These are phyloP conservation scores for Agrotis segetum DNA, from an alignment of 2,888 invertebrate genomes.

Conservation along the genomic window DNA sequence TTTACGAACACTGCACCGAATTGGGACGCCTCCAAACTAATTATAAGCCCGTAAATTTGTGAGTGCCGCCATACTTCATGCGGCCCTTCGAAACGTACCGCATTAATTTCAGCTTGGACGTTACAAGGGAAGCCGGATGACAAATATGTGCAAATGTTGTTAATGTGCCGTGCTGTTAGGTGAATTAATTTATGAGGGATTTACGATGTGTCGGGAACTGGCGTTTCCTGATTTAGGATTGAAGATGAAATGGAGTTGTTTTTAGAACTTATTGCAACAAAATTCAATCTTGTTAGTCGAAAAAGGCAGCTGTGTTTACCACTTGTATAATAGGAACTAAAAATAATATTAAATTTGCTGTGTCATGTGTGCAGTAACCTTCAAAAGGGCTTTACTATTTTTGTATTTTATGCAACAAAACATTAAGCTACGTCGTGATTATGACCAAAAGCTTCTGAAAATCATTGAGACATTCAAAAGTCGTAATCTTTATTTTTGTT, in stretches of 20 bases:
- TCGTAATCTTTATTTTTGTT: constrained; percentile 20
- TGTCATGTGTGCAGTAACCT: neutral
- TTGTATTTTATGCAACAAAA: neutral
- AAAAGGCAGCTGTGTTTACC: neutral
- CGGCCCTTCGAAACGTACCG: constrained; percentile 67
- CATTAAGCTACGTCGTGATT: neutral
- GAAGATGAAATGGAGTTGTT: constrained; percentile 20
- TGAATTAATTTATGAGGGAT: constrained; percentile 52
- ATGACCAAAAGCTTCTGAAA: constrained; percentile 2
- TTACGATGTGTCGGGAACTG: constrained; percentile 28
- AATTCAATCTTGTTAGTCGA: neutral
- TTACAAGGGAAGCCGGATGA: constrained; percentile 69
- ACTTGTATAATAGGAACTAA: neutral
- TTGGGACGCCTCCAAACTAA: constrained; percentile 84
- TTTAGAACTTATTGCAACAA: neutral
- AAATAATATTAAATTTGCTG: neutral
- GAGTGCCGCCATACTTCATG: constrained; percentile 68
- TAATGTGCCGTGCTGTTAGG: constrained; percentile 54
- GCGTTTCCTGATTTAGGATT: constrained; percentile 50
- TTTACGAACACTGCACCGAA: constrained; percentile 63
- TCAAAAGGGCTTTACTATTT: neutral
- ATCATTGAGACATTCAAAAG: neutral
- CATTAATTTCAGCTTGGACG: constrained; percentile 71
- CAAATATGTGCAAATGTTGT: constrained; percentile 66
- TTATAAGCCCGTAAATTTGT: constrained; percentile 79